A percentile compares a stretch with the other conserved stretches of the same genome.
Conservation (phyloP, 2,797 vertebrate species). For the Gephyroberyx darwinii region DNA sequence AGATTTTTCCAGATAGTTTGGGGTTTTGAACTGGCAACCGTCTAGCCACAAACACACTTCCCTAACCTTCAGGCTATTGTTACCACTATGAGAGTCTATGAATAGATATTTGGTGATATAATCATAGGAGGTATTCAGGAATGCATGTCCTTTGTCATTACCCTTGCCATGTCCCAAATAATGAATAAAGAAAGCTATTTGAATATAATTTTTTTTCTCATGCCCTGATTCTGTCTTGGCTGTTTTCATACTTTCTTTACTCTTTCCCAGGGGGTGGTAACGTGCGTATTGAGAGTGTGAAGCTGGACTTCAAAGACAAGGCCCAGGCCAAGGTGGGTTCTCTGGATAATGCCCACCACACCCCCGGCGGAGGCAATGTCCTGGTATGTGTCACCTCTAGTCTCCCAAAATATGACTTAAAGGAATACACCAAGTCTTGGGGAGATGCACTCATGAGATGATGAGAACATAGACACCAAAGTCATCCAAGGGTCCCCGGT, state of each 20-base stretch:
- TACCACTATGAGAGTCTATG: not conserved
- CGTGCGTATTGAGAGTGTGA: slow-evolving; percentile 96
- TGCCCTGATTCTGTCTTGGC: not conserved
- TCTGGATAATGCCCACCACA: slow-evolving; percentile 93
- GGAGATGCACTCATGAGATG: slow-evolving; percentile 24
- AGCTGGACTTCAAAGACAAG: slow-evolving; percentile 99
- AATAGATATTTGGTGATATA: not conserved
- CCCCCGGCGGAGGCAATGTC: slow-evolving; percentile 89
- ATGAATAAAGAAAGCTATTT: not conserved
- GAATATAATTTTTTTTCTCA: not conserved
- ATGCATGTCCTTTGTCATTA: not conserved
- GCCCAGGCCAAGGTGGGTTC: slow-evolving; percentile 98
- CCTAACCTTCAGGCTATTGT: too few species aligned
- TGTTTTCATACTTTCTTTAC: slow-evolving; percentile 2
- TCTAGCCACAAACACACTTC: too few species aligned
- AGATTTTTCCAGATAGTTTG: too few species aligned
- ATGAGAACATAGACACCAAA: too few species aligned
- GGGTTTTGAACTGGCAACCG: too few species aligned
- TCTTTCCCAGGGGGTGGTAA: slow-evolving; percentile 88
- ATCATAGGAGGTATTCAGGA: not conserved
- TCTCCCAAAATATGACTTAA: slow-evolving; percentile 40
- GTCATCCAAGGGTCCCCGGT: too few species aligned
- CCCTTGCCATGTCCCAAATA: not conserved
- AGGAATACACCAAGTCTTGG: slow-evolving; percentile 61
- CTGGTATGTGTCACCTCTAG: slow-evolving; percentile 82